Evolutionary conservation across 1,140 invertebrate genomes (phyloP), one percentile per base, ranked within the genome.

Genomic region (Parasteatoda tepidariorum): DNA sequence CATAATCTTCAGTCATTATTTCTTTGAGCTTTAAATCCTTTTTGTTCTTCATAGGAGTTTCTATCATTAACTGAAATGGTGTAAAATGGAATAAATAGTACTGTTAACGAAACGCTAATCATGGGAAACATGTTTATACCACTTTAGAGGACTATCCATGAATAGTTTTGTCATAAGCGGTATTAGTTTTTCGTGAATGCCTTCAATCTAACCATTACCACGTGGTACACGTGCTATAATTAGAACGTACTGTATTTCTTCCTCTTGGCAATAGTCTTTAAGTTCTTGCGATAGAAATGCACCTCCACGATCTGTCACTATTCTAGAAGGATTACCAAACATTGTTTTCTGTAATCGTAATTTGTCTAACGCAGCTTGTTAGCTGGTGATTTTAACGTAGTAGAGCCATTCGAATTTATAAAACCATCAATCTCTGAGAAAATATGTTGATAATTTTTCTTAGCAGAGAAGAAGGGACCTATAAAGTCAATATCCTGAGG

Each of bases 401-500:
- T 41, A 75, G 15, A 75, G 22, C 33, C 73, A 62, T 0, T 31
- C 11, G 30, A 75, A 75, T n/a, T 75, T 75, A 2, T 75, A 13
- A 75, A 75, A 24, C n/a, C 57, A 26, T 75, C 73, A 0, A 75
- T 15, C 28, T 34, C 33, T 18, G 73, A 30, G 24, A 75, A 62
- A 4, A 62, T 75, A 28, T 75, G 3, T n/a, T n/a, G n/a, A n/a
- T n/a, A n/a, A n/a, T n/a, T n/a, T n/a, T n/a, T n/a, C n/a, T n/a
- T n/a, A n/a, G n/a, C n/a, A n/a, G n/a, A n/a, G n/a, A n/a, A n/a
- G n/a, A n/a, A n/a, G n/a, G n/a, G n/a, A n/a, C n/a, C n/a, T n/a
- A n/a, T n/a, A n/a, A n/a, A n/a, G n/a, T n/a, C n/a, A n/a, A n/a
- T n/a, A n/a, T n/a, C n/a, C n/a, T n/a, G n/a, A n/a, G n/a, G n/a